These are phyloP conservation scores for Heliconius himera DNA, from an alignment of 1,140 invertebrate genomes.

Conservation along the genomic window DNA sequence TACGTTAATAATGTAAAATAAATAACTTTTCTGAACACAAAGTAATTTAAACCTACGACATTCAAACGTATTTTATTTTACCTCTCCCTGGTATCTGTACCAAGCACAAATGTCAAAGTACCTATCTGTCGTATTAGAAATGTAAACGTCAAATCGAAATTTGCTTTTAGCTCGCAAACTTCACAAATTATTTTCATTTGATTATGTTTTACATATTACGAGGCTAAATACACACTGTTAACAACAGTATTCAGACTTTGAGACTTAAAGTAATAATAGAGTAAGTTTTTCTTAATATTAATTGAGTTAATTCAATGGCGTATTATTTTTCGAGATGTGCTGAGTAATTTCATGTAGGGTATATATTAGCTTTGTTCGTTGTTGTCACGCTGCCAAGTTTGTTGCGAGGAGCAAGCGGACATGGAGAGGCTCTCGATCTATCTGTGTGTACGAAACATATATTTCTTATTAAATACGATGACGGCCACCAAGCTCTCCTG, in stretches of 20 bases:
- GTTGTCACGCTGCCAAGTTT: constrained; percentile 57
- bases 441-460: not conserved
- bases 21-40: too few relatives aligned
- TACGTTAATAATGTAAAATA: too few relatives aligned
- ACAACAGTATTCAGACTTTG: constrained; percentile 10
- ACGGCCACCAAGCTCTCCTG: not conserved
- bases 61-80: too few relatives aligned
- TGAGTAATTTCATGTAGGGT: constrained; percentile 52
- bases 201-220: constrained; percentile 39
- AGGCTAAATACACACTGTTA: constrained; percentile 25
- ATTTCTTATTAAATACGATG: not conserved
- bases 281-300: constrained; percentile 34
- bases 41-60: too few relatives aligned
- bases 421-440: constrained; percentile 19
- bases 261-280: constrained; percentile 17
- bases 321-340: constrained; percentile 52
- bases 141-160: constrained; percentile 25
- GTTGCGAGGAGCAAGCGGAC: constrained; percentile 30
- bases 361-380: constrained; percentile 39
- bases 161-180: constrained; percentile 27
- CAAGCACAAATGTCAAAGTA: constrained; percentile 14
- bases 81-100: too few relatives aligned
- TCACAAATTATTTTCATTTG: constrained; percentile 42
- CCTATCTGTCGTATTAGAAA: not conserved
- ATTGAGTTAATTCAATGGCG: constrained; percentile 25